Conservation (phyloP, 2,113 vertebrate species). For the Dermatemys mawii region DNA sequence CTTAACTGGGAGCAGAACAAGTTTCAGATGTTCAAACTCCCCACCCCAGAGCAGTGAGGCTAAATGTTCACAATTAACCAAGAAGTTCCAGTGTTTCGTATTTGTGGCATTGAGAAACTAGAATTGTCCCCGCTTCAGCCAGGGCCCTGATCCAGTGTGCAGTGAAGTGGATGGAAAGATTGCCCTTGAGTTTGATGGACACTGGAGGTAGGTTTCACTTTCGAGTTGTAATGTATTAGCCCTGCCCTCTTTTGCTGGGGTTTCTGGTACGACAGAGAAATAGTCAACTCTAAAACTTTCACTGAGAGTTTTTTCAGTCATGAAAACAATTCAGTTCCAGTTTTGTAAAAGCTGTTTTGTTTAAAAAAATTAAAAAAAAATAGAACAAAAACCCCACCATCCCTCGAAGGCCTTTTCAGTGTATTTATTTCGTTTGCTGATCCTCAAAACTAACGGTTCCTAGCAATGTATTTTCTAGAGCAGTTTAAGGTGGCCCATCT, state of each 20-base stretch:
- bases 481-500: not conserved
- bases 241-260: not conserved
- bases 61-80: not conserved
- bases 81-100: not conserved
- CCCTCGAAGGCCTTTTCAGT: accelerated
- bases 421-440: not conserved
- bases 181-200: not conserved
- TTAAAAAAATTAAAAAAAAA: not conserved
- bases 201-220: not conserved
- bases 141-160: not conserved
- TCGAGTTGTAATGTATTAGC: not conserved
- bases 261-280: not conserved
- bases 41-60: not conserved
- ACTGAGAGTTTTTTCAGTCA: not conserved
- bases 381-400: not conserved
- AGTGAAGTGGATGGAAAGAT: not conserved
- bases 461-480: not conserved
- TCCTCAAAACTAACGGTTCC: not conserved
- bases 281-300: not conserved
- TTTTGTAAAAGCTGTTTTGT: not conserved
- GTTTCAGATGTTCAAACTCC: not conserved
- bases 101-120: not conserved
- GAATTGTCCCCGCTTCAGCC: not conserved
- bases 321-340: not conserved
- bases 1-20: not conserved